Percentiles rank a stretch among this genome's conserved stretches.
Evolutionary conservation across 2,797 vertebrate species (phyloP).

Genomic region (Micrastur ruficollis): DNA sequence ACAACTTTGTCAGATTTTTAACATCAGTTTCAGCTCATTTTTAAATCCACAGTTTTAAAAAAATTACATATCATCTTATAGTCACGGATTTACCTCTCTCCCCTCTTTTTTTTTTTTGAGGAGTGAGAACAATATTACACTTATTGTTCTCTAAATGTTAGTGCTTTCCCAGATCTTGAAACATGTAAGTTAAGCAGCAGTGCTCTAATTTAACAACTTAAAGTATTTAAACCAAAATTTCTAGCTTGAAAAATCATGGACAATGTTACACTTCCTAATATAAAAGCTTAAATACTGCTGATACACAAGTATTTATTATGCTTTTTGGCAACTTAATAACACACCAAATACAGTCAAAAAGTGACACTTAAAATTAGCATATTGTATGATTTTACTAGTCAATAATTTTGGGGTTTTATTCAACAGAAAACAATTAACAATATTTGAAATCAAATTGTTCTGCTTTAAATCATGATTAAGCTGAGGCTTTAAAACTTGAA

Average conservation of each 20-base stretch:
- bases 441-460: background rate
- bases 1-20: background rate
- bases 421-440: background rate
- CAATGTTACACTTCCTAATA: background rate
- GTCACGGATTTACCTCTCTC: background rate
- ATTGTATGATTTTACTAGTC: background rate
- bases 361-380: background rate
- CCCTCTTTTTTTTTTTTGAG: background rate
- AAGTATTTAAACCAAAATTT: background rate
- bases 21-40: background rate
- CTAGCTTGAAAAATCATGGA: background rate
- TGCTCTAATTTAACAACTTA: background rate
- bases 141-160: background rate
- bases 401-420: background rate
- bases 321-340: background rate
- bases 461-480: background rate
- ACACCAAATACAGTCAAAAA: background rate
- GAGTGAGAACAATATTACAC: accelerated
- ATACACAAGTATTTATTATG: background rate
- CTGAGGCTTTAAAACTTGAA: background rate
- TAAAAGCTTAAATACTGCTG: background rate
- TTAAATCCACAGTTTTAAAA: background rate
- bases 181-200: background rate
- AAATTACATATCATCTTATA: background rate
- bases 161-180: background rate